Evolutionary conservation across 2,113 vertebrate species (phyloP).

Genomic region (Charina bottae): DNA sequence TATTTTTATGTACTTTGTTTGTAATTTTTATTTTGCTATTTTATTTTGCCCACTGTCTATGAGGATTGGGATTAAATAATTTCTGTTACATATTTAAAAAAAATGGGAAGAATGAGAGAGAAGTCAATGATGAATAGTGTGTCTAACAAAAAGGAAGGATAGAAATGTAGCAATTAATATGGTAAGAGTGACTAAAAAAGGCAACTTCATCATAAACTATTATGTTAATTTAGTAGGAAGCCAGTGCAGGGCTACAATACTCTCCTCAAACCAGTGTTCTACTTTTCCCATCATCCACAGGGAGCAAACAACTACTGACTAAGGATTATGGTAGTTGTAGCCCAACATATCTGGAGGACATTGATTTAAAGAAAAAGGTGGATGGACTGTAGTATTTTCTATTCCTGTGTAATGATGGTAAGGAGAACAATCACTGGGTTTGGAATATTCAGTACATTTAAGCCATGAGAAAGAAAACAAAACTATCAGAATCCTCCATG

Average conservation of each 20-base stretch:
- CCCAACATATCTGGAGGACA: too few species aligned
- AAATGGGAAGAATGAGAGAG: neutral
- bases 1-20: neutral
- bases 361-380: too few species aligned
- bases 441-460: neutral
- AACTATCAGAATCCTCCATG: slow-evolving; percentile 2
- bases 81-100: neutral
- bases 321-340: too few species aligned
- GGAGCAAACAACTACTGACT: too few species aligned
- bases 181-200: slow-evolving; percentile 9
- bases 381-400: neutral
- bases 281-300: neutral
- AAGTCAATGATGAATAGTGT: neutral
- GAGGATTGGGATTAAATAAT: neutral
- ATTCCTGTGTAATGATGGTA: neutral
- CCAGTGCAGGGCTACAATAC: neutral
- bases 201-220: slow-evolving; percentile 3
- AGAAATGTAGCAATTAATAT: neutral
- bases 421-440: neutral
- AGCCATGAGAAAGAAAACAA: slow-evolving; percentile 15
- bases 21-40: neutral
- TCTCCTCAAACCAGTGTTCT: neutral
- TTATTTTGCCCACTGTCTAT: neutral
- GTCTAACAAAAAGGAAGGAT: neutral
- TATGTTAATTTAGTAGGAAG: neutral